Percentiles rank a stretch among this genome's conserved stretches.
phyloP scores from a whole-genome alignment of 2,888 invertebrate species.

The Spicauda simplicius region DNA sequence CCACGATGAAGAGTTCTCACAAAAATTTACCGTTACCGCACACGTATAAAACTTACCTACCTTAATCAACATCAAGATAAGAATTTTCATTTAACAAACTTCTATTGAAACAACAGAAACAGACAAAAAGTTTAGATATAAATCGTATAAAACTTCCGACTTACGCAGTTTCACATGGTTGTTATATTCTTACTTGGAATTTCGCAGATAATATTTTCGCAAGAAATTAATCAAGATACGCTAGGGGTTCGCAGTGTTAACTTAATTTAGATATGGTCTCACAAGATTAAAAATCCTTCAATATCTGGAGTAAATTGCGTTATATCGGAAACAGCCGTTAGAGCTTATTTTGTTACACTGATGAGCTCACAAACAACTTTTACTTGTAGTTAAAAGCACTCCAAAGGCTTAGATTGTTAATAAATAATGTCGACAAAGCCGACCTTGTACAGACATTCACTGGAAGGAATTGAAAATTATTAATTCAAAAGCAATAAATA shows the following conservation, averaged over 20 bases:
- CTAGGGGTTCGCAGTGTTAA: not conserved
- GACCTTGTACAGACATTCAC: too few species aligned
- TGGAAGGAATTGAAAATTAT: conserved; percentile 5
- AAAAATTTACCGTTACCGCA: not conserved
- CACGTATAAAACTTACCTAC: not conserved
- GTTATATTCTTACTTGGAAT: not conserved
- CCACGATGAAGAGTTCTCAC: not conserved
- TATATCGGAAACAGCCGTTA: not conserved
- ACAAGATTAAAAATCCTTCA: not conserved
- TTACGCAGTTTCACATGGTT: not conserved
- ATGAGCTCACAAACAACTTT: not conserved
- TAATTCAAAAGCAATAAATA: conserved; percentile 4
- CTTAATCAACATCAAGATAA: not conserved
- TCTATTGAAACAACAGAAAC: not conserved
- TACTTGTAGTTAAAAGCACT: not conserved
- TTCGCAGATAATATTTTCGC: not conserved
- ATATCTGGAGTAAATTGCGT: not conserved
- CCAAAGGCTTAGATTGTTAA: too few species aligned
- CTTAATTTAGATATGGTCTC: conserved; percentile 1
- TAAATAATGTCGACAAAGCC: too few species aligned
- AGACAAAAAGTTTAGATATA: not conserved
- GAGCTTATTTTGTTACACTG: not conserved
- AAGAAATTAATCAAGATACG: not conserved
- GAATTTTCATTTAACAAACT: not conserved
- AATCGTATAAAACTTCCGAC: not conserved